A percentile compares a stretch with the other conserved stretches of the same genome.
Conservation (phyloP, 1,140 invertebrate genomes). For the Drosophila kikkawai region DNA sequence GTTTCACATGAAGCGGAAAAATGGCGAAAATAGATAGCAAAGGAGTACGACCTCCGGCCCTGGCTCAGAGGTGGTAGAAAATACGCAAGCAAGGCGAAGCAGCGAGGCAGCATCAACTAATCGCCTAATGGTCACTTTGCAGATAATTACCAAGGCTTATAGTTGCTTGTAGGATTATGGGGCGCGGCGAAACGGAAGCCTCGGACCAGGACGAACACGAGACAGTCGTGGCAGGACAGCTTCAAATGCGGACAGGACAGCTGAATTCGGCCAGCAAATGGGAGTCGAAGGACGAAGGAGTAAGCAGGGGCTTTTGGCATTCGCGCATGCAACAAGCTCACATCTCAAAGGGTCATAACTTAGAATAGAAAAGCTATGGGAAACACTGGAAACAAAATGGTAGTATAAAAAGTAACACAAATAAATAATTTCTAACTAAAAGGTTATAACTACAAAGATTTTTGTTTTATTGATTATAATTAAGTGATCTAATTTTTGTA, state of each 20-base stretch:
- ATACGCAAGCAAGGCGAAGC: conserved; percentile 28
- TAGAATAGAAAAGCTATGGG: conserved; percentile 1
- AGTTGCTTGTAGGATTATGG: conserved; percentile 78
- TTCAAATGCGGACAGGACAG: conserved; percentile 32
- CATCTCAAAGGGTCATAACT: conserved; percentile 73
- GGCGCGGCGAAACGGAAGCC: conserved; percentile 58
- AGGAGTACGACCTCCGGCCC: background rate
- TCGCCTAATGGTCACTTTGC: conserved; percentile 83
- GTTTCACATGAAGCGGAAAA: conserved; percentile 30
- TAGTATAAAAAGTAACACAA: background rate
- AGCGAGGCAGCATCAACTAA: conserved; percentile 70
- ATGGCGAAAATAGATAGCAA: conserved; percentile 4
- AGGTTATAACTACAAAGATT: too few relatives aligned
- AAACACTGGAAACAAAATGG: conserved; percentile 2
- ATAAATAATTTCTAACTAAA: too few relatives aligned
- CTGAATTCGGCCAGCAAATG: conserved; percentile 4
- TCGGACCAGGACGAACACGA: conserved; percentile 12
- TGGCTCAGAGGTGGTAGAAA: background rate
- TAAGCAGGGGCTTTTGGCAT: conserved; percentile 20
- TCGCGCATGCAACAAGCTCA: conserved; percentile 66
- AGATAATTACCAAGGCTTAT: conserved; percentile 83
- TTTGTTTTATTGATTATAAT: background rate
- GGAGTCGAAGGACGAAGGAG: background rate
- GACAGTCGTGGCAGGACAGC: conserved; percentile 36
- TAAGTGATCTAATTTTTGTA: background rate